Conservation (phyloP, 2,113 vertebrate genomes). For the Neodontobutis hainanensis region DNA sequence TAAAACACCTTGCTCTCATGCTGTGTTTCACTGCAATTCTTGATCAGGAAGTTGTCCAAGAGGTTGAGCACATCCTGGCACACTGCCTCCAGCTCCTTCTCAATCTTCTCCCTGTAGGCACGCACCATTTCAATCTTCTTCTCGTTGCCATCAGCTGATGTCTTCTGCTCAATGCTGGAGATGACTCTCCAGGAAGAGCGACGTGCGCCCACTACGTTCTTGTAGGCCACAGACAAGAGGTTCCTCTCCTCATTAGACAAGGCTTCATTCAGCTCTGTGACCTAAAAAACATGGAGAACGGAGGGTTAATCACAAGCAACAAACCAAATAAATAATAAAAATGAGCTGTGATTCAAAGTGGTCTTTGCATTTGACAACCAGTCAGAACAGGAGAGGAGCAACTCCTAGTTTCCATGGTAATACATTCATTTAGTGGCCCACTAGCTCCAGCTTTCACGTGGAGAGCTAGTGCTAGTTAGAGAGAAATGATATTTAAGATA, state of each 20-base stretch:
- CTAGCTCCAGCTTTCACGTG: constrained; percentile 59
- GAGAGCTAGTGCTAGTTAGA: constrained; percentile 58
- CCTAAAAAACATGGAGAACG: constrained; percentile 69
- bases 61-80: constrained; percentile 98
- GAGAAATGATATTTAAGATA: constrained; percentile 55
- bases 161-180: constrained; percentile 99
- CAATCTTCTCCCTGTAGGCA: constrained; percentile 97
- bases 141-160: constrained; percentile 95
- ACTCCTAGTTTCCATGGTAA: constrained; percentile 76
- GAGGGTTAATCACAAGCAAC: constrained; percentile 2
- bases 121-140: constrained; percentile 99
- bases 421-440: constrained; percentile 65
- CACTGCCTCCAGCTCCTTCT: constrained; percentile 96
- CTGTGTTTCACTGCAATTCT: constrained; percentile 98
- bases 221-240: constrained; percentile 96
- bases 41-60: constrained; percentile 98
- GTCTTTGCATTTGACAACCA: neutral
- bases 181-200: constrained; percentile 98
- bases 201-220: constrained; percentile 95
- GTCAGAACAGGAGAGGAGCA: constrained; percentile 36
- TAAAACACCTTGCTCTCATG: constrained; percentile 99
- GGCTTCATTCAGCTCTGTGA: constrained; percentile 96
- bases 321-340: neutral
- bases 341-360: neutral
- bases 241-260: constrained; percentile 98